Evolutionary conservation across 2,797 vertebrate species (phyloP).

Genomic region (Chromis chromis): DNA sequence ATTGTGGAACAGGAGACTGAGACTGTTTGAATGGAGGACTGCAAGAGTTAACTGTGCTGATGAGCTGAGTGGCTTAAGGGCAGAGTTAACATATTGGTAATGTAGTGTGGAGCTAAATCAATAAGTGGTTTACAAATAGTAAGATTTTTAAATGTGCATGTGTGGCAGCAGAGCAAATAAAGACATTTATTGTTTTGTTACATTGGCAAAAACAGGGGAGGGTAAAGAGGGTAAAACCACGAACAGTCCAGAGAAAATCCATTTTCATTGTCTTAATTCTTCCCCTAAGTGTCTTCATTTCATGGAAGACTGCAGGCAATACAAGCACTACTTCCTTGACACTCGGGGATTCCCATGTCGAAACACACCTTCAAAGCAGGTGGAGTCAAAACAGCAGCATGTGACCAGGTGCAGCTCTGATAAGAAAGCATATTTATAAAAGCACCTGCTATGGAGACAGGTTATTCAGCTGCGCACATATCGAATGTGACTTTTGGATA

Average conservation of each 20-base stretch:
- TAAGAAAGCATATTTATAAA: conserved; percentile 8
- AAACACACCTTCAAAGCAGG: conserved; percentile 24
- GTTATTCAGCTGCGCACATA: neutral
- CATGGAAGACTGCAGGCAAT: neutral
- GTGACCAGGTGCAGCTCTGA: conserved; percentile 54
- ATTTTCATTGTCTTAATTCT: neutral
- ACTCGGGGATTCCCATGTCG: neutral
- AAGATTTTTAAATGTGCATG: too few relatives aligned
- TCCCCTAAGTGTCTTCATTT: neutral
- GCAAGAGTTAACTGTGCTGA: too few relatives aligned
- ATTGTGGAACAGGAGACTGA: too few relatives aligned
- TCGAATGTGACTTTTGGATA: conserved; percentile 2
- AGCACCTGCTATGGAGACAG: conserved; percentile 18
- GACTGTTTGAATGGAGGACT: too few relatives aligned
- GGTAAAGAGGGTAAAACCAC: neutral
- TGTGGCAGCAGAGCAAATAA: neutral
- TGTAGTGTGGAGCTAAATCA: too few relatives aligned
- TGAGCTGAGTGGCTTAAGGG: too few relatives aligned
- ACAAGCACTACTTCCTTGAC: neutral
- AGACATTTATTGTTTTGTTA: neutral
- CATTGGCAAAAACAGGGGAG: neutral
- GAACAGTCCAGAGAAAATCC: neutral
- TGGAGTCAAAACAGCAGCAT: conserved; percentile 58
- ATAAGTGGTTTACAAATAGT: too few relatives aligned
- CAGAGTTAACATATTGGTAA: too few relatives aligned